phyloP scores from a whole-genome alignment of 2,888 invertebrate species.

The Hyalella azteca region DNA sequence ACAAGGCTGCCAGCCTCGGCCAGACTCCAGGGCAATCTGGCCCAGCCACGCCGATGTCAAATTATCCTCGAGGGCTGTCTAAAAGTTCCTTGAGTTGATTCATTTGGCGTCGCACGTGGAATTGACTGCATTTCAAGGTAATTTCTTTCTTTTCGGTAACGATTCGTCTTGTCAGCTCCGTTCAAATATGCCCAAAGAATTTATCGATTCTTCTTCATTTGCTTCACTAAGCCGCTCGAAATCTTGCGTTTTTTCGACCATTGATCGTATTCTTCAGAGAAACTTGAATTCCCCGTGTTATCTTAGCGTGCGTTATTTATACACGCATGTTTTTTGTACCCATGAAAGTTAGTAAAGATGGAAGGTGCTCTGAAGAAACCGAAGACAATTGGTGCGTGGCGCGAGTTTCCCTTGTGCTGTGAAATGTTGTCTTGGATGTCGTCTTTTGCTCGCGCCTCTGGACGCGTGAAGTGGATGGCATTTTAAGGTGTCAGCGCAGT shows the following conservation, averaged over 20 bases:
- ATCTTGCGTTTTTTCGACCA: too few relatives aligned
- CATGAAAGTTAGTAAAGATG: too few relatives aligned
- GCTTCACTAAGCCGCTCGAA: too few relatives aligned
- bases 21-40: not conserved
- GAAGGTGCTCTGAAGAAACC: too few relatives aligned
- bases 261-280: too few relatives aligned
- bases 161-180: constrained; percentile 32
- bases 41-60: not conserved
- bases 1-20: not conserved
- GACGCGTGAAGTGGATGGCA: not conserved
- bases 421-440: not conserved
- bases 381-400: too few relatives aligned
- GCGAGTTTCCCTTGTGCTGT: too few relatives aligned
- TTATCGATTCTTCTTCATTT: too few relatives aligned
- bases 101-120: constrained; percentile 17
- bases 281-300: too few relatives aligned
- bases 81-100: constrained; percentile 18
- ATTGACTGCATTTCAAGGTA: constrained; percentile 14
- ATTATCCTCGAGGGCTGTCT: constrained; percentile 27
- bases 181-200: constrained; percentile 27
- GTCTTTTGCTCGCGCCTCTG: not conserved
- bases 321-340: too few relatives aligned
- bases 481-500: not conserved
- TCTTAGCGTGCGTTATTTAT: too few relatives aligned
- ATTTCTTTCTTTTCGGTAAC: constrained; percentile 19